These are phyloP conservation scores for Icerya purchasi DNA, from an alignment of 2,888 invertebrate species.

Conservation along the genomic window DNA sequence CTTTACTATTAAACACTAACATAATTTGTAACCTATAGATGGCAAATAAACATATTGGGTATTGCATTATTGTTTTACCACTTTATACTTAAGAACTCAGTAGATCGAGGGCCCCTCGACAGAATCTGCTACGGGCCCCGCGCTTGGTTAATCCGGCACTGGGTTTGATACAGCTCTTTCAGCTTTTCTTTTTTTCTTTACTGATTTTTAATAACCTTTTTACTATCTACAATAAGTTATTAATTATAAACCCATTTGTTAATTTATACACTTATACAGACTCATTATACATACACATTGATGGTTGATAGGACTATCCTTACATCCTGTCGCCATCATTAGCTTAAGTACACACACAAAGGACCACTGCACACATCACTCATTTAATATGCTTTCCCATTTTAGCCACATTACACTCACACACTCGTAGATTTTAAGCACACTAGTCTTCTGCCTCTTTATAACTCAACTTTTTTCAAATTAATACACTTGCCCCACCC, in stretches of 20 bases:
- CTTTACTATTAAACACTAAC: no score
- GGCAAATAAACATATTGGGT: no score
- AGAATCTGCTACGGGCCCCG: no score
- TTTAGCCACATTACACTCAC: background rate
- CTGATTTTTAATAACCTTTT: no score
- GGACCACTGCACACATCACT: background rate
- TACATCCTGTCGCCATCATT: background rate
- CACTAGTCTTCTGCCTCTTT: background rate
- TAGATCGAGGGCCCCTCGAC: no score
- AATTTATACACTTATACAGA: background rate
- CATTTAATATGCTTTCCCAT: background rate
- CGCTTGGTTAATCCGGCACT: no score
- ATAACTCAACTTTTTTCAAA: background rate
- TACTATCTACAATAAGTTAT: no score
- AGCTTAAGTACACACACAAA: background rate
- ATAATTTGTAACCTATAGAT: no score
- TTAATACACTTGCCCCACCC: background rate
- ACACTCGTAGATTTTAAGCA: background rate
- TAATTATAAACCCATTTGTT: background rate
- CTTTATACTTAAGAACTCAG: no score
- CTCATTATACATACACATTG: background rate
- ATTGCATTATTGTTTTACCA: no score
- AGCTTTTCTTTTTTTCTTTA: no score
- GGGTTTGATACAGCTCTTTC: no score
- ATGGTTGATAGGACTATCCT: background rate